These are phyloP conservation scores for Polyploca ridens DNA, from an alignment of 2,888 invertebrate species.

Conservation along the genomic window DNA sequence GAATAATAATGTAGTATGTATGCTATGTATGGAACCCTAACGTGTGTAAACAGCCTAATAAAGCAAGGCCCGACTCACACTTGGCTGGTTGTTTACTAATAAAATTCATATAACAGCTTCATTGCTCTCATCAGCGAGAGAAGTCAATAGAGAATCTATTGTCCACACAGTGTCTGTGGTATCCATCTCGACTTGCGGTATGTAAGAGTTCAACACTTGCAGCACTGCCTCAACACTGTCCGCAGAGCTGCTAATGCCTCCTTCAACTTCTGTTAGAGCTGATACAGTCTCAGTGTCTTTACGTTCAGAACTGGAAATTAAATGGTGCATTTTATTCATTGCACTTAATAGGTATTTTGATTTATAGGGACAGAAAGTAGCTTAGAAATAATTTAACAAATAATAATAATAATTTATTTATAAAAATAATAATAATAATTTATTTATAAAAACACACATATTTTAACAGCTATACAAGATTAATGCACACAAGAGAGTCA, in stretches of 20 bases:
- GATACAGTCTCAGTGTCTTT: conserved; percentile 72
- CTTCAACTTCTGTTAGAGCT: conserved; percentile 69
- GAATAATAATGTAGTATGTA: no score
- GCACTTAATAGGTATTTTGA: background rate
- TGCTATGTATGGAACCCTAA: no score
- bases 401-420: no score
- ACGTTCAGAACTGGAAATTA: conserved; percentile 50
- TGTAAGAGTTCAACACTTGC: conserved; percentile 64
- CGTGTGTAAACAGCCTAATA: no score
- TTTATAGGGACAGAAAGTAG: no score
- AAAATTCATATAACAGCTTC: conserved; percentile 16
- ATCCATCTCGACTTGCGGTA: conserved; percentile 68
- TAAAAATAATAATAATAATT: no score
- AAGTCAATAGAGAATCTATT: conserved; percentile 68
- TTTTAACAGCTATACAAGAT: no score
- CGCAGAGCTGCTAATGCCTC: conserved; percentile 59
- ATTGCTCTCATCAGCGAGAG: conserved; percentile 63
- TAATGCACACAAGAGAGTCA: no score
- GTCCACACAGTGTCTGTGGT: conserved; percentile 76
- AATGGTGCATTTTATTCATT: background rate
- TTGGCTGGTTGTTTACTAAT: background rate
- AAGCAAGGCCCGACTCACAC: no score
- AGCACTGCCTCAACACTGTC: conserved; percentile 71
- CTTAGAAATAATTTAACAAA: no score
- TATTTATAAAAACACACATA: no score